Conservation (phyloP, 1,140 invertebrate species). For the Lycorma delicatula region DNA sequence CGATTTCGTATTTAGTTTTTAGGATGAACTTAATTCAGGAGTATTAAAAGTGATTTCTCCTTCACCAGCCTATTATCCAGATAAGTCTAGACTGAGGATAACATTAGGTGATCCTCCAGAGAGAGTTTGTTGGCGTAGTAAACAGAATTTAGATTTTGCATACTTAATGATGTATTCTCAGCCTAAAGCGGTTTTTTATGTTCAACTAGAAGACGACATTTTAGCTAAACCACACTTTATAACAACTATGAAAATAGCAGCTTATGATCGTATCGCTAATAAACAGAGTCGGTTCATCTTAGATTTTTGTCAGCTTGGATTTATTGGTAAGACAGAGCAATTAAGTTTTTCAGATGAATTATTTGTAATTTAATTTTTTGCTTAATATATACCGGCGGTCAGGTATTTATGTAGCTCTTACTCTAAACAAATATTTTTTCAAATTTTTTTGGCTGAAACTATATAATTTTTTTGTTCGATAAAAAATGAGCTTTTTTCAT, state of each 20-base stretch:
- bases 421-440: no score
- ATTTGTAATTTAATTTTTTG: no score
- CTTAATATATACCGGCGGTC: no score
- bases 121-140: constrained; percentile 87
- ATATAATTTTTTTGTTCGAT: no score
- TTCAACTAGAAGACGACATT: constrained; percentile 94
- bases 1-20: no score
- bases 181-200: constrained; percentile 65
- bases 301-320: constrained; percentile 89
- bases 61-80: constrained; percentile 77
- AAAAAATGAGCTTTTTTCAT: no score
- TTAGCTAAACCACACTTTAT: constrained; percentile 80
- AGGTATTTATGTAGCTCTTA: no score
- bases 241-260: constrained; percentile 81
- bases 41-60: constrained; percentile 86
- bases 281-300: constrained; percentile 81
- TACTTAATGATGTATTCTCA: constrained; percentile 95
- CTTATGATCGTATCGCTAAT: constrained; percentile 62
- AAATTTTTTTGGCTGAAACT: no score
- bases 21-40: constrained; percentile 63
- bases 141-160: constrained; percentile 93
- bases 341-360: no score
- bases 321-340: constrained; percentile 57
- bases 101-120: constrained; percentile 84
- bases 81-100: constrained; percentile 63